Evolutionary conservation across 2,797 vertebrate species (phyloP).

Genomic region (Simalia tracyae): DNA sequence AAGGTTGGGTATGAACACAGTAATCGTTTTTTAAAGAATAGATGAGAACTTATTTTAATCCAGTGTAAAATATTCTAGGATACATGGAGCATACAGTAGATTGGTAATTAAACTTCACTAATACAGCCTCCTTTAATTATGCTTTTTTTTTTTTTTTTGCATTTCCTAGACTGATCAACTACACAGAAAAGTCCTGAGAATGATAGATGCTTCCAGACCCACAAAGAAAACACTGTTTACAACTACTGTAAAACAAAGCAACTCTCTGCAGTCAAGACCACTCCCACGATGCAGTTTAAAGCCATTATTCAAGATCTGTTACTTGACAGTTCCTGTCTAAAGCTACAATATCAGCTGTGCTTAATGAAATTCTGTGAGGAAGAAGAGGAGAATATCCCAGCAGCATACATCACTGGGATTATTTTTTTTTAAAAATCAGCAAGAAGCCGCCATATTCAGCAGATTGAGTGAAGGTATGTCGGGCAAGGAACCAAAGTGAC

Average conservation of each 20-base stretch:
- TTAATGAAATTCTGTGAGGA: constrained; percentile 70
- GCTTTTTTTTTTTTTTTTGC: constrained; percentile 42
- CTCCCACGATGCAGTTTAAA: constrained; percentile 75
- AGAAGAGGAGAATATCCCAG: constrained; percentile 60
- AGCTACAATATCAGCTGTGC: constrained; percentile 81
- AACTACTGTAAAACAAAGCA: constrained; percentile 66
- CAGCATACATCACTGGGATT: constrained; percentile 64
- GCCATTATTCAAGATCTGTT: constrained; percentile 77
- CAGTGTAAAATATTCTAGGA: constrained; percentile 14
- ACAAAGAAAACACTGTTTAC: constrained; percentile 79
- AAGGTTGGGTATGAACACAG: neutral
- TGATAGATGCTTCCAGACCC: constrained; percentile 84
- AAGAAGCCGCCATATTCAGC: constrained; percentile 67
- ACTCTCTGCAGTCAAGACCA: constrained; percentile 72
- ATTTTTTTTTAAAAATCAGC: constrained; percentile 56
- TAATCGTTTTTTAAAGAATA: neutral
- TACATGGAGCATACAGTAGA: constrained; percentile 3
- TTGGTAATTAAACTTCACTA: neutral
- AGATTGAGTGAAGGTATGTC: constrained; percentile 72
- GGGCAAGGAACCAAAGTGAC: constrained; percentile 88
- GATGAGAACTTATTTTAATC: neutral
- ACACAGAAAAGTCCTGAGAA: constrained; percentile 77
- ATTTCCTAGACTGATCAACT: constrained; percentile 78
- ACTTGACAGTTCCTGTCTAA: constrained; percentile 77
- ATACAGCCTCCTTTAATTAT: neutral